These are phyloP conservation scores for Pyralis farinalis DNA, from an alignment of 2,888 invertebrate genomes.

Conservation along the genomic window DNA sequence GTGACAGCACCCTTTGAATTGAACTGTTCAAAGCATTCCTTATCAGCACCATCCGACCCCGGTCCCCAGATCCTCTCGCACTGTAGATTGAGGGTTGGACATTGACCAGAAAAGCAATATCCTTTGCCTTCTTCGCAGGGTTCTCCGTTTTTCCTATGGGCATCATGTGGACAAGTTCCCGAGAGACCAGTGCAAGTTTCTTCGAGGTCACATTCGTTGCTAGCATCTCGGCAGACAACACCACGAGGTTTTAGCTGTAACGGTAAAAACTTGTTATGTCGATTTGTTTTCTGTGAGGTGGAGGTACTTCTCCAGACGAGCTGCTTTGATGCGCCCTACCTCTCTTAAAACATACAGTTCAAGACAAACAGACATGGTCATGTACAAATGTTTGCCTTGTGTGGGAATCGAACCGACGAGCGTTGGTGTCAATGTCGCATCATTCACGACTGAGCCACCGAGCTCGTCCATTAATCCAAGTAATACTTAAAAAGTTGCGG, in stretches of 20 bases:
- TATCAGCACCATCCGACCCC: slow-evolving; percentile 90
- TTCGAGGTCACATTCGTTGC: slow-evolving; percentile 97
- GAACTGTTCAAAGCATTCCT: slow-evolving; percentile 95
- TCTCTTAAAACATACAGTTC: too few species aligned
- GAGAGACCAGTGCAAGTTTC: slow-evolving; percentile 95
- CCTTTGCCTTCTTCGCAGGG: slow-evolving; percentile 88
- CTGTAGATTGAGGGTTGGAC: slow-evolving; percentile 93
- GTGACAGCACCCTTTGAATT: slow-evolving; percentile 97
- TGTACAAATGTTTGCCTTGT: too few species aligned
- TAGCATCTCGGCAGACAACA: slow-evolving; percentile 90
- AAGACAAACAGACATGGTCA: too few species aligned
- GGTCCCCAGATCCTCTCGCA: slow-evolving; percentile 97
- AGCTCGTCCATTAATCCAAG: too few species aligned
- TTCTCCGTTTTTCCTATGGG: slow-evolving; percentile 95
- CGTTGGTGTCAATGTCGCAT: too few species aligned
- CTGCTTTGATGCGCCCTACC: too few species aligned
- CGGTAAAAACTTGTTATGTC: too few species aligned
- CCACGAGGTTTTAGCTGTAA: slow-evolving; percentile 87
- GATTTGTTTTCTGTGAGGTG: too few species aligned
- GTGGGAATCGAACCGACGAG: too few species aligned
- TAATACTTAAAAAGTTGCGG: too few species aligned
- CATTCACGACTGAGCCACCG: too few species aligned
- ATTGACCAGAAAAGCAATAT: slow-evolving; percentile 95
- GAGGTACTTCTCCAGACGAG: too few species aligned
- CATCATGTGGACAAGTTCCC: slow-evolving; percentile 94